A percentile compares a stretch with the other conserved stretches of the same genome.
Evolutionary conservation across 2,797 vertebrate species (phyloP).

Genomic region (Lacerta bilineata): DNA sequence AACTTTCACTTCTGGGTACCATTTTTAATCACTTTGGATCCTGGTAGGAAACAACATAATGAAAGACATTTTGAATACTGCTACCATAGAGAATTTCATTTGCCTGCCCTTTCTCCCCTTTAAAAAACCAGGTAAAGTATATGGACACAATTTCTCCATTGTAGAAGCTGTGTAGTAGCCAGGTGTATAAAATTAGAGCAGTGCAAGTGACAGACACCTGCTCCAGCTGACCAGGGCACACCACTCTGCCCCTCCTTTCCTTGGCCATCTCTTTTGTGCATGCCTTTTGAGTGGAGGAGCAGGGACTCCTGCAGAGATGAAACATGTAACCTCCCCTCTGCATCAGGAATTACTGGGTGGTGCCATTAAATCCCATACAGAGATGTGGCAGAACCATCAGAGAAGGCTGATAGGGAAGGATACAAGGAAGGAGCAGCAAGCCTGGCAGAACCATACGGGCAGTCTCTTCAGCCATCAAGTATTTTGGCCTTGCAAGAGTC

Average conservation of each 20-base stretch:
- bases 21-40: background rate
- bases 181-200: too few species aligned
- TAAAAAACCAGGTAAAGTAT: background rate
- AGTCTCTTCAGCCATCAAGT: background rate
- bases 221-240: too few species aligned
- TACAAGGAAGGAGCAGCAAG: background rate
- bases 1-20: background rate
- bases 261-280: background rate
- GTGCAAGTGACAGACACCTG: too few species aligned
- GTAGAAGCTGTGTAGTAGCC: conserved; percentile 47
- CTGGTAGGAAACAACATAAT: conserved; percentile 22
- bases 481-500: background rate
- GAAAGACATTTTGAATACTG: conserved; percentile 59
- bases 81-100: conserved; percentile 50
- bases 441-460: background rate
- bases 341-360: background rate
- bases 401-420: background rate
- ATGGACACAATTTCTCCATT: conserved; percentile 38
- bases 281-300: background rate
- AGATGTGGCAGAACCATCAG: background rate
- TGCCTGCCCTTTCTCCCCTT: conserved; percentile 51
- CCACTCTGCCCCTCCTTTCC: too few species aligned
- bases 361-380: background rate
- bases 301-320: background rate
- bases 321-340: background rate